Evolutionary conservation across 2,888 invertebrate species (phyloP).

Genomic region (Petrolisthes cinctipes): DNA sequence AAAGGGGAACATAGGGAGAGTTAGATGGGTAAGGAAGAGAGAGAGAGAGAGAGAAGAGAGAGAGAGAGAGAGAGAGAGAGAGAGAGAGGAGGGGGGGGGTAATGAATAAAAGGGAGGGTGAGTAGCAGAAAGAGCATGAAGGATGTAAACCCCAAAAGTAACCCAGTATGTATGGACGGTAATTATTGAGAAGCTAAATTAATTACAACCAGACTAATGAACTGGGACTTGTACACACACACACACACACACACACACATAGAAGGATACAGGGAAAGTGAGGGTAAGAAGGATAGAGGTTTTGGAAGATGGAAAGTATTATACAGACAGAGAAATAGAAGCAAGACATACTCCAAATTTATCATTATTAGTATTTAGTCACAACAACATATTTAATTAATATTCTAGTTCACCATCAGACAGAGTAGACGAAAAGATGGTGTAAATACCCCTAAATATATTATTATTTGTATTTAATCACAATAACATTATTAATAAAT

Average conservation of each 20-base stretch:
- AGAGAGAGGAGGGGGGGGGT: neutral
- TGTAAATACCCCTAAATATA: no score
- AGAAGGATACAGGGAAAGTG: slow-evolving; percentile 1
- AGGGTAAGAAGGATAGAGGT: neutral
- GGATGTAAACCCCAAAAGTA: neutral
- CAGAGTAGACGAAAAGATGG: no score
- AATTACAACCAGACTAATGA: neutral
- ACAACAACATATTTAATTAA: no score
- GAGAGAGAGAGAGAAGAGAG: no score
- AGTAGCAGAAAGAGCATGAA: neutral
- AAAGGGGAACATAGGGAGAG: neutral
- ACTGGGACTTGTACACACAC: neutral
- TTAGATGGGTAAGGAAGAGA: neutral
- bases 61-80: neutral
- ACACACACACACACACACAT: neutral
- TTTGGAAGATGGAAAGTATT: neutral
- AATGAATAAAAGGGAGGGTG: slow-evolving; percentile 4
- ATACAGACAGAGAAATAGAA: neutral
- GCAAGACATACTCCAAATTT: no score
- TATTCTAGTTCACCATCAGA: no score
- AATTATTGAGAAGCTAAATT: neutral
- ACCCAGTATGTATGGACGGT: neutral
- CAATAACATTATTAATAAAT: no score
- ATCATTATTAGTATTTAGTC: no score
- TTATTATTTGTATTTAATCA: no score